Percentiles rank a stretch among this genome's conserved stretches.
Conservation (phyloP, 2,888 invertebrate genomes). For the Notodonta ziczac region DNA sequence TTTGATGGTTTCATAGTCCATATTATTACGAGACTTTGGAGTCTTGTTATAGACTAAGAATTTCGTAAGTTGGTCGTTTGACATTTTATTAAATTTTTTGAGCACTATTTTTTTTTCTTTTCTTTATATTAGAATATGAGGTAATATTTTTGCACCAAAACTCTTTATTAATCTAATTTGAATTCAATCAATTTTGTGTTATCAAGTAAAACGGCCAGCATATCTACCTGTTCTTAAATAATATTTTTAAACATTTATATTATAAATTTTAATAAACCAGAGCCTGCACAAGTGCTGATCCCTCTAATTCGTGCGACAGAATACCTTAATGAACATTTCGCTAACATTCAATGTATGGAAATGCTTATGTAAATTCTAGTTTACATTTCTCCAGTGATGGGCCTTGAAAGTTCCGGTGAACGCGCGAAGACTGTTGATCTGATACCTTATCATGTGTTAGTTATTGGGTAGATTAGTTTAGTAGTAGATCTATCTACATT, state of each 20-base stretch:
- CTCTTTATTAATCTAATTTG: no score
- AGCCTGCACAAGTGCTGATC: no score
- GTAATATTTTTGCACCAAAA: no score
- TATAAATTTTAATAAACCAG: no score
- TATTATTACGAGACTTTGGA: slow-evolving; percentile 58
- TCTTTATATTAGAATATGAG: no score
- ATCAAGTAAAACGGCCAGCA: no score
- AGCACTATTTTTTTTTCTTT: not conserved
- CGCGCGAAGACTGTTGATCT: slow-evolving; percentile 1
- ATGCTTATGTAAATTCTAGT: slow-evolving; percentile 1
- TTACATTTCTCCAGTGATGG: not conserved
- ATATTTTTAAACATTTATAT: no score
- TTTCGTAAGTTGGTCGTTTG: slow-evolving; percentile 64
- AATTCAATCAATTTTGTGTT: no score
- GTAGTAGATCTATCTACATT: no score
- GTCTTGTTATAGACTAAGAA: slow-evolving; percentile 73
- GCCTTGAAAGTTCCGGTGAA: not conserved
- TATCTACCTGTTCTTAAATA: no score
- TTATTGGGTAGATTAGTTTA: no score
- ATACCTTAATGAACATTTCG: not conserved
- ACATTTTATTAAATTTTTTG: slow-evolving; percentile 44
- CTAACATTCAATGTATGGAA: not conserved
- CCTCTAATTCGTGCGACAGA: not conserved
- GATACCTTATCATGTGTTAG: not conserved
- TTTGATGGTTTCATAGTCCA: slow-evolving; percentile 69